Evolutionary conservation across 1,140 invertebrate species (phyloP).

Genomic region (Hypsibius dujardini): DNA sequence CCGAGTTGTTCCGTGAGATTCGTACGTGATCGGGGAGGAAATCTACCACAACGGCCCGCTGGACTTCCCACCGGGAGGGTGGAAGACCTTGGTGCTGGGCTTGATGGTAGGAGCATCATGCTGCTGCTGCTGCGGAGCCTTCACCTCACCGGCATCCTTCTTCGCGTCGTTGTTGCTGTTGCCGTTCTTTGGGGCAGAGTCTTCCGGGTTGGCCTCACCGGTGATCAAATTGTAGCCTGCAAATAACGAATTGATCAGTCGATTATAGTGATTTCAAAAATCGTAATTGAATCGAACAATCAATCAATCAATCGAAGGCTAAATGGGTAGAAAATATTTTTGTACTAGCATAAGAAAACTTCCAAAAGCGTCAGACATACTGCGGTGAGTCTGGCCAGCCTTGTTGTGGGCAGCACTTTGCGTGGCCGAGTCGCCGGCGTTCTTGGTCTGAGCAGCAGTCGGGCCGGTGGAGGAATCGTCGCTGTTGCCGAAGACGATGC

Average conservation of each 20-base stretch:
- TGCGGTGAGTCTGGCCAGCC: not conserved
- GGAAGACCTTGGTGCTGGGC: not conserved
- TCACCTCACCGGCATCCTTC: not conserved
- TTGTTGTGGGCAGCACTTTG: not conserved
- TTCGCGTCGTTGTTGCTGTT: not conserved
- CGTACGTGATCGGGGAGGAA: no score
- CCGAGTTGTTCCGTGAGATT: no score
- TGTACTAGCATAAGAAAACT: no score
- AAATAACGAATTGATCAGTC: no score
- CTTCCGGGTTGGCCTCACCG: not conserved
- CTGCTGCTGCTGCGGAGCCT: not conserved
- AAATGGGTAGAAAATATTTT: no score
- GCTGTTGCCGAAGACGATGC: not conserved
- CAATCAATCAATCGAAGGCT: not conserved
- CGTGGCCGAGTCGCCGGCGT: not conserved
- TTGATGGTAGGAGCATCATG: no score
- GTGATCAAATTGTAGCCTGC: constrained; percentile 10
- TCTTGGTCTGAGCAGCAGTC: no score
- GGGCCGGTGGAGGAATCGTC: no score
- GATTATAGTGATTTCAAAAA: no score
- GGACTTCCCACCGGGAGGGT: constrained; percentile 3
- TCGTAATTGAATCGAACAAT: constrained; percentile 2
- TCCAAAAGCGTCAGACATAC: no score
- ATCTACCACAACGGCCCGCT: not conserved
- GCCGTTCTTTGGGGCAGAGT: not conserved